These are phyloP conservation scores for Eurois occulta DNA, from an alignment of 2,888 invertebrate species.

Conservation along the genomic window DNA sequence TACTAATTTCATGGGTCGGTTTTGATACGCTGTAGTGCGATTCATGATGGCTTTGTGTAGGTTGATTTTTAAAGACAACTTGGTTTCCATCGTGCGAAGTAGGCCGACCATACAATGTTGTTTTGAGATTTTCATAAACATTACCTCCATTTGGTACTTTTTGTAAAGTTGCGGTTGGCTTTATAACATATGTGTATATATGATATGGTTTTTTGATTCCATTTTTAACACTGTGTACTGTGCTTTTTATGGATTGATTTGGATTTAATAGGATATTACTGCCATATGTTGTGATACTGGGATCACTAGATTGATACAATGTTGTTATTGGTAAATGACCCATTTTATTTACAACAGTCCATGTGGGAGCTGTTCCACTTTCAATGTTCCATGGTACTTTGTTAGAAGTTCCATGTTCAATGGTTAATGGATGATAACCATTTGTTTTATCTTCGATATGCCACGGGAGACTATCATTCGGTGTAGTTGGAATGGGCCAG, in stretches of 20 bases:
- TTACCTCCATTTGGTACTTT: neutral
- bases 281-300: neutral
- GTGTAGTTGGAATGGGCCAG: neutral
- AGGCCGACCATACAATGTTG: neutral
- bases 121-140: neutral
- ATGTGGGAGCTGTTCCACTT: neutral
- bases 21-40: neutral
- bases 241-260: neutral
- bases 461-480: neutral
- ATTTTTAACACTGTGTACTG: constrained; percentile 3
- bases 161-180: constrained; percentile 15
- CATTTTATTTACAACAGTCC: neutral
- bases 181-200: constrained; percentile 36
- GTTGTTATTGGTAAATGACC: neutral
- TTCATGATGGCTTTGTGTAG: neutral
- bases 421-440: neutral
- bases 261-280: neutral
- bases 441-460: constrained; percentile 3
- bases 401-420: neutral
- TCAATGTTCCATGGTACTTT: constrained; percentile 9
- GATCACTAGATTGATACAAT: neutral
- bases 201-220: constrained; percentile 16
- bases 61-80: neutral
- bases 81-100: neutral
- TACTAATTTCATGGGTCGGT: neutral